Base-by-base conservation (phyloP, 2,113 vertebrate species). In the Tursiops truncatus region DNA sequence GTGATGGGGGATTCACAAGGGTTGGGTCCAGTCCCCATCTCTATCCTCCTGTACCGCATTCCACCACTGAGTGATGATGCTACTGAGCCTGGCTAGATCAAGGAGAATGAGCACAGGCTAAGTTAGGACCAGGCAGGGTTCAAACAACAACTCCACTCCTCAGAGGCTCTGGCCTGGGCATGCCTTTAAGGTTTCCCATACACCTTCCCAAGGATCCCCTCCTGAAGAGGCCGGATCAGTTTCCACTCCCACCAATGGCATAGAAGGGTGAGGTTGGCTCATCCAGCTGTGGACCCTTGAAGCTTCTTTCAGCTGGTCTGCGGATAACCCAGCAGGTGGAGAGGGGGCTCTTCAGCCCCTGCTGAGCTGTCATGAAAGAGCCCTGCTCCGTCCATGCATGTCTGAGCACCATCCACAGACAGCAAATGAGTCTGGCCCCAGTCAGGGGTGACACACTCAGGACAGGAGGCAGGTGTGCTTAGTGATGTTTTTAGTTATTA, bases 231-330 rank as follows among this genome's bases (percentile, higher is more conserved):
- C 8, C 5, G 17, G 47, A 28, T n/a, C 62, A 20, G 2, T 41
- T 68, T 63, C 91, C 20, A 53, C 33, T 20, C 58, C 70, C 91
- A 25, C 6, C 47, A n/a, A 25, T 28, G 6, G 47, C 68, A 15
- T 4, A 6, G 17, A 31, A 2, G 1, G 44, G 8, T 23, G 44
- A 53, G 12, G 44, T 15, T 2, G 6, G 26, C 44, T 33, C 12
- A 50, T 23, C 33, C 10, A 67, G 44, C 44, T 26, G 56, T 9
- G 33, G 17, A 25, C 12, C 23, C 58, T 21, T 4, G 47, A 68
- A 6, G 28, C 63, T n/a, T 58, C 65, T 56, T 25, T 17, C 6
- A 28, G 21, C 53, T 50, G 41, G 2, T 58, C 20, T 62, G 74
- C 0, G 5, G 44, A 9, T 67, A 4, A 26, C 36, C 41, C 60